A percentile compares a stretch with the other conserved stretches of the same genome.
These are phyloP conservation scores for Leptopterna dolabrata DNA, from an alignment of 2,888 invertebrate genomes.

Conservation along the genomic window DNA sequence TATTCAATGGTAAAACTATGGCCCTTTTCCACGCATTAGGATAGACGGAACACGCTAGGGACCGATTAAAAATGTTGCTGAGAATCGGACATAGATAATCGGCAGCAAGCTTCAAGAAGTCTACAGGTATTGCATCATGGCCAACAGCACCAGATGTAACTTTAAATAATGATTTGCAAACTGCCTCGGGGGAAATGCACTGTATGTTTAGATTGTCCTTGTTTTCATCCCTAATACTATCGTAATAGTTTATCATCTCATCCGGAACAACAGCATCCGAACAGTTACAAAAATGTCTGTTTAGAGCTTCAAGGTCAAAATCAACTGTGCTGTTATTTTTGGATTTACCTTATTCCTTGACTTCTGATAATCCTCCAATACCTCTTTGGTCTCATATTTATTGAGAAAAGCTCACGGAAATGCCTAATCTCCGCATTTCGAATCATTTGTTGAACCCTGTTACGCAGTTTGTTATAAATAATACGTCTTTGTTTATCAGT, in stretches of 20 bases:
- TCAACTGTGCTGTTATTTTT: background rate
- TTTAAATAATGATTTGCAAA: background rate
- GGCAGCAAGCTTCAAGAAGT: background rate
- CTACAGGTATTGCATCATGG: background rate
- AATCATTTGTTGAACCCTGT: background rate
- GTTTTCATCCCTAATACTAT: background rate
- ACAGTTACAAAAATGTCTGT: background rate
- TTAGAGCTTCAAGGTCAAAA: background rate
- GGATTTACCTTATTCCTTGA: background rate
- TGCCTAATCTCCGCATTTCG: background rate
- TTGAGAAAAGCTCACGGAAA: background rate
- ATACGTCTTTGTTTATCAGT: background rate
- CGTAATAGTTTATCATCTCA: background rate
- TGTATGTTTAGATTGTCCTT: background rate
- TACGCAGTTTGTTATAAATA: background rate
- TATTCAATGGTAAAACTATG: too few relatives aligned
- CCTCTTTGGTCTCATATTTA: background rate
- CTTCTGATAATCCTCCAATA: background rate
- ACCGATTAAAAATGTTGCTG: background rate
- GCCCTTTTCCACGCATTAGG: too few relatives aligned
- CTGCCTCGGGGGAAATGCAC: background rate
- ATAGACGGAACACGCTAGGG: background rate
- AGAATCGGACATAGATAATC: background rate
- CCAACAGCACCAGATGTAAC: background rate
- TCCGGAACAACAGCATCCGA: background rate